These are phyloP conservation scores for Ridgeia piscesae DNA, from an alignment of 1,140 invertebrate species.

Conservation along the genomic window DNA sequence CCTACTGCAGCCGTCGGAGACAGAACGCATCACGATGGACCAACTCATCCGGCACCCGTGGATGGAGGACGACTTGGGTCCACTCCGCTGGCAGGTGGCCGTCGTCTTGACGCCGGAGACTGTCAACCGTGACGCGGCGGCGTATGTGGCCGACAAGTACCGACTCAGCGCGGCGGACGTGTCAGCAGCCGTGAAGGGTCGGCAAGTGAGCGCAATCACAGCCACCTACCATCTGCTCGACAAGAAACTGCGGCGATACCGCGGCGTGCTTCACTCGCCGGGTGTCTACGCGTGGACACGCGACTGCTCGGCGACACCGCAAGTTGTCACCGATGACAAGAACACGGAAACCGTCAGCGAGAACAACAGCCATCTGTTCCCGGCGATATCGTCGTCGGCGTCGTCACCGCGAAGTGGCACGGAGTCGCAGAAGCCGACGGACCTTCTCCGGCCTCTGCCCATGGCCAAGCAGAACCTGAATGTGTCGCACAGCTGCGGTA, in stretches of 20 bases:
- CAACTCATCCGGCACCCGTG: not conserved
- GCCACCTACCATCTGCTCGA: slow-evolving; percentile 5
- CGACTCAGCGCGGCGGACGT: not conserved
- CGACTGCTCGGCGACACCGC: not conserved
- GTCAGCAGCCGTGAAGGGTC: not conserved
- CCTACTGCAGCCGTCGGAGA: not conserved
- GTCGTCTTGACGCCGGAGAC: not conserved
- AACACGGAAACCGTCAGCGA: not conserved
- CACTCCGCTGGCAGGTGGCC: not conserved
- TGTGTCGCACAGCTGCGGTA: not conserved
- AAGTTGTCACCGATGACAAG: not conserved
- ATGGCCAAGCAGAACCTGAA: not conserved
- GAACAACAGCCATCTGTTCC: not conserved
- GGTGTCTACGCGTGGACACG: not conserved
- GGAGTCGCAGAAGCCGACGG: not conserved
- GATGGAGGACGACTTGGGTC: not conserved
- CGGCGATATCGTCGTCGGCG: not conserved
- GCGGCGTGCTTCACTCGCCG: not conserved
- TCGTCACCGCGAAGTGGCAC: not conserved
- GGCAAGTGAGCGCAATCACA: not conserved
- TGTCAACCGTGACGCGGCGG: not conserved
- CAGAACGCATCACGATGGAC: not conserved
- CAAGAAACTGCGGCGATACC: not conserved
- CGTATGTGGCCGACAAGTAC: not conserved
- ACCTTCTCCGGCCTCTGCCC: not conserved